A percentile compares a stretch with the other conserved stretches of the same genome.
These are phyloP conservation scores for Priocnemis perturbator DNA, from an alignment of 2,888 invertebrate species.

Conservation along the genomic window DNA sequence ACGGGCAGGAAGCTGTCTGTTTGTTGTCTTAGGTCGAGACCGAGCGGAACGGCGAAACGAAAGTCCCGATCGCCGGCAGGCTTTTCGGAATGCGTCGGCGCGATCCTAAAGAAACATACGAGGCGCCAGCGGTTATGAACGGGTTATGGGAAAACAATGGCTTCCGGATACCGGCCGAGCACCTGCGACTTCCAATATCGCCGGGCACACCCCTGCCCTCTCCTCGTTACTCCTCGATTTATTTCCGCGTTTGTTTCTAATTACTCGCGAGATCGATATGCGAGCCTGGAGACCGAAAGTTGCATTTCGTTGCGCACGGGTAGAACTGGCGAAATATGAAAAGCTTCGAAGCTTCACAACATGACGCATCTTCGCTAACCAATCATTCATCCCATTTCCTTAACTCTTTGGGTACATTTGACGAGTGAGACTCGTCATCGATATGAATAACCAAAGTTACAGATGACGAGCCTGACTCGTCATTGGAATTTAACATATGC, in stretches of 20 bases:
- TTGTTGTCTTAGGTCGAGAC: conserved; percentile 69
- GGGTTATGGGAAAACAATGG: conserved; percentile 67
- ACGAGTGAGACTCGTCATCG: no score
- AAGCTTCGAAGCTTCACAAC: no score
- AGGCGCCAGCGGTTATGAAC: conserved; percentile 69
- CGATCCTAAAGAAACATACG: conserved; percentile 71
- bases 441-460: no score
- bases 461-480: no score
- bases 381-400: no score
- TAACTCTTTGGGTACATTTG: no score
- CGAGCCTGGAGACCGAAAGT: neutral
- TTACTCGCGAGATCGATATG: conserved; percentile 32
- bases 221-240: conserved; percentile 28
- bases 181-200: conserved; percentile 61
- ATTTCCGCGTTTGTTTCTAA: conserved; percentile 31
- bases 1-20: conserved; percentile 63
- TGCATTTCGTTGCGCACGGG: no score
- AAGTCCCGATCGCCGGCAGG: no score
- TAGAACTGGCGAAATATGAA: neutral
- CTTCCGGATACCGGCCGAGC: conserved; percentile 57
- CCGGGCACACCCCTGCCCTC: conserved; percentile 14
- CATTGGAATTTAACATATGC: no score
- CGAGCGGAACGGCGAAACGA: conserved; percentile 57
- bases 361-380: no score
- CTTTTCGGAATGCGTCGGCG: conserved; percentile 53